Evolutionary conservation across 2,888 invertebrate species (phyloP), one percentile per base, ranked within the genome.

Genomic region (Stenodema calcarata): DNA sequence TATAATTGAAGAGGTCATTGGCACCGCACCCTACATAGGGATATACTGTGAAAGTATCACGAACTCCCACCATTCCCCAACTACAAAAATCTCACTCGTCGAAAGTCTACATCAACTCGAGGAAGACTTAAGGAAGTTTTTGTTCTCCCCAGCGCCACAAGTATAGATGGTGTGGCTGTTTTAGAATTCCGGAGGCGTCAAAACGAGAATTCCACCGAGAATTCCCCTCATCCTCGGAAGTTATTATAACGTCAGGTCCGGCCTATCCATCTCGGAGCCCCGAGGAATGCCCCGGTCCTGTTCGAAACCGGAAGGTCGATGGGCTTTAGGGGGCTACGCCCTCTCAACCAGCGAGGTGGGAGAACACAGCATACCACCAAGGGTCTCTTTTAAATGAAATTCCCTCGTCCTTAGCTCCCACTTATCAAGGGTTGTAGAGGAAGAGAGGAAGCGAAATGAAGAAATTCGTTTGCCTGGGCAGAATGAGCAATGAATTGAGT

Each of bases 371-470:
- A 73, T 73, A 73, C 73, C 73, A 16, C 41, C 18, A 16, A 23
- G 78, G 50, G 54, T 27, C 80, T 80, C 80, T 80, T 80, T 80
- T 80, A 80, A 80, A 80, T 80, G 47, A 80, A 80, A 80, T 80
- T 80, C 80, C 80, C 80, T 44, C 78, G 2, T 44, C 62, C 18
- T 35, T 35, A 27, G 28, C 35, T 73, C 70, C 70, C 30, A 7
- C 70, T 23, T 27, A 27, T 16, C 50, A 50, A 18, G 50, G 50
- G 50, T 50, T 9, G 44, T 50, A 16, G 1, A 35, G 35, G 18
- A 7, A 28, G 16, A 18, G 41, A 35, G 35, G 28, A 35, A 41
- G n/a, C 73, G 73, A 73, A 73, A 73, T 73, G 73, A 73, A 73
- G 73, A 73, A 73, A 73, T 41, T 30, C 41, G 35, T 35, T 73